Evolutionary conservation across 2,113 vertebrate genomes (phyloP).

Genomic region (Natator depressus): DNA sequence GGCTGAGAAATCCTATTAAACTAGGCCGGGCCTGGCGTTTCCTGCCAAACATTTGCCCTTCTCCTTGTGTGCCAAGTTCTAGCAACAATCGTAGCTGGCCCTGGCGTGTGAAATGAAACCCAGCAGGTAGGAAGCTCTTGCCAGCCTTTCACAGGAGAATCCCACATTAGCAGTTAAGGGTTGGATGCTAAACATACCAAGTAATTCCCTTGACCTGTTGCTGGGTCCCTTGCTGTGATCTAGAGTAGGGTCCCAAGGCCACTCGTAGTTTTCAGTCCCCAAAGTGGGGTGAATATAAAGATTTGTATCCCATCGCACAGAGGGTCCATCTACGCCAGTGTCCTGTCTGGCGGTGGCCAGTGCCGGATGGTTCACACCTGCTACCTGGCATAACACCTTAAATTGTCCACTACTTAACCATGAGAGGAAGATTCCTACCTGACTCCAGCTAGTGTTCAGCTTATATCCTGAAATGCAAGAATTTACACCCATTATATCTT

Average conservation of each 20-base stretch:
- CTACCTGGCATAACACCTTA: not conserved
- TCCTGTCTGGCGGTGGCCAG: rapidly evolving
- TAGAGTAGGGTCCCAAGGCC: not conserved
- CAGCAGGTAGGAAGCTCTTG: rapidly evolving
- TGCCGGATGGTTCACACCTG: not conserved
- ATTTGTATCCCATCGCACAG: not conserved
- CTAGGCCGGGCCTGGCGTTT: not conserved
- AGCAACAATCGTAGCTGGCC: not conserved
- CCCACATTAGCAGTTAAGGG: rapidly evolving
- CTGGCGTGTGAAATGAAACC: rapidly evolving
- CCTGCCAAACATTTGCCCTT: not conserved
- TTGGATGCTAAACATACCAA: not conserved
- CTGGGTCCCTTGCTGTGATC: not conserved
- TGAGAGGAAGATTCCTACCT: not conserved
- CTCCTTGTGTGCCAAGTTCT: not conserved
- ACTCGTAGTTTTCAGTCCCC: not conserved
- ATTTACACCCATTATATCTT: not conserved
- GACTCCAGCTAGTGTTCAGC: not conserved
- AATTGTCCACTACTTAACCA: not conserved
- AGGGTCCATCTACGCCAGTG: not conserved
- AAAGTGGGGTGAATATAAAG: not conserved
- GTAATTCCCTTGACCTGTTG: not conserved
- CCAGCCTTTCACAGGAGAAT: rapidly evolving
- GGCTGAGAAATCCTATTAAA: not conserved
- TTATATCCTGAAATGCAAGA: not conserved